These are phyloP conservation scores for Mesitornis unicolor DNA, from an alignment of 2,113 vertebrate species.

Conservation along the genomic window DNA sequence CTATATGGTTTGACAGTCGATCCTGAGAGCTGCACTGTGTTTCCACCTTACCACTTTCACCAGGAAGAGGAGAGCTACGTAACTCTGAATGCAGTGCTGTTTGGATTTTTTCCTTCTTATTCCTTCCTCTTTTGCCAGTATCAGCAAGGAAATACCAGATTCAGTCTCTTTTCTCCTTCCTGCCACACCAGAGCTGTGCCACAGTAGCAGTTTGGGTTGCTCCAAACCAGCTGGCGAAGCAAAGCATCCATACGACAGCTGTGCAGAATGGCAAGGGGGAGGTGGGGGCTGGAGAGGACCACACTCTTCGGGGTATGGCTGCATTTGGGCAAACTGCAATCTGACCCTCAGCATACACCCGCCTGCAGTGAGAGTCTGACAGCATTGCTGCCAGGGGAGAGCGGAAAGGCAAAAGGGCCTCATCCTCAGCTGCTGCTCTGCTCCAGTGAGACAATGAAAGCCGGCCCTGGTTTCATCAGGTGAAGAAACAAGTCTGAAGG, in stretches of 20 bases:
- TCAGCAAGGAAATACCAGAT: neutral
- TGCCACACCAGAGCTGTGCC: rapidly evolving
- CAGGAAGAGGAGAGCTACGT: neutral
- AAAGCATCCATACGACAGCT: neutral
- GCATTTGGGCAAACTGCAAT: neutral
- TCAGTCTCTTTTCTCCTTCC: neutral
- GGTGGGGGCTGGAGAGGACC: neutral
- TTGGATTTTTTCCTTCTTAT: neutral
- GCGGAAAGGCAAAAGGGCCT: neutral
- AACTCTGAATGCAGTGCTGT: neutral
- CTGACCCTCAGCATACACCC: neutral
- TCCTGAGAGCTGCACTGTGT: rapidly evolving
- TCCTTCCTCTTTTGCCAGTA: neutral
- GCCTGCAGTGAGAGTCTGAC: neutral
- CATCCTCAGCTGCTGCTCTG: neutral
- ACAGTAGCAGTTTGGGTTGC: neutral
- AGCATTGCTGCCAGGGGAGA: neutral
- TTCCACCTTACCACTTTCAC: neutral
- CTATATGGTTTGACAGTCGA: neutral
- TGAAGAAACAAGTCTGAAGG: neutral
- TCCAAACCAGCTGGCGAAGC: neutral
- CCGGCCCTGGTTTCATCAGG: neutral
- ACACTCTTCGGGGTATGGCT: rapidly evolving
- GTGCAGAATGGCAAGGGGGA: neutral
- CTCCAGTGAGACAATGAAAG: neutral